Conservation (phyloP, 1,140 invertebrate genomes). For the Homarus americanus region DNA sequence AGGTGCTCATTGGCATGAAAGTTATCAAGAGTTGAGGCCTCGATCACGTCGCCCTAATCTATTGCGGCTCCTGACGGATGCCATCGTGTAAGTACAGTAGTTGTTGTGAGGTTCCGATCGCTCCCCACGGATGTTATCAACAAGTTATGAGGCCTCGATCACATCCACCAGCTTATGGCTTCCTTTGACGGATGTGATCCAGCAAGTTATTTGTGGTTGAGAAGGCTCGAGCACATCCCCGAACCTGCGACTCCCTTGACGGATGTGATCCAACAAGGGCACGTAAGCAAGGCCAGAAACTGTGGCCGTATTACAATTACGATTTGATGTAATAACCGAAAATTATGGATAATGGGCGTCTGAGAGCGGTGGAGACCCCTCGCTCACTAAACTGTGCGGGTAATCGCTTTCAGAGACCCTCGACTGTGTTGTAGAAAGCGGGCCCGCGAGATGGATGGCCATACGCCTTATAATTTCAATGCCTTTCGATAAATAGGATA, state of each 20-base stretch:
- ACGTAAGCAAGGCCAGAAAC: slow-evolving; percentile 31
- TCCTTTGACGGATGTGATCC: not conserved
- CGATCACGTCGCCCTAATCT: no score
- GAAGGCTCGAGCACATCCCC: not conserved
- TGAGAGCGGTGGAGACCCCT: slow-evolving; percentile 41
- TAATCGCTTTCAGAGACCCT: slow-evolving; percentile 14
- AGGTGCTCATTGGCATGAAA: not conserved
- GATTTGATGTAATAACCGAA: slow-evolving; percentile 61
- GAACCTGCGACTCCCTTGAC: not conserved
- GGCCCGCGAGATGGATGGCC: slow-evolving; percentile 21
- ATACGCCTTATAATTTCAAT: slow-evolving; percentile 35
- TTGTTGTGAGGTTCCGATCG: no score
- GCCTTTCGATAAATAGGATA: slow-evolving; percentile 59
- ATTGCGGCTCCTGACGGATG: no score
- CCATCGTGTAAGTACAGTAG: no score
- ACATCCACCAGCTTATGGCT: no score
- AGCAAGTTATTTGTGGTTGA: not conserved
- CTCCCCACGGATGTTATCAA: no score
- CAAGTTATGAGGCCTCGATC: no score
- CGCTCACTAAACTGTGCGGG: slow-evolving; percentile 46
- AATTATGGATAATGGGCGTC: slow-evolving; percentile 59
- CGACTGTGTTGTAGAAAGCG: slow-evolving; percentile 8
- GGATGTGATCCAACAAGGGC: slow-evolving; percentile 33
- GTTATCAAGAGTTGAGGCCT: no score
- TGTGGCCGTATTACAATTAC: slow-evolving; percentile 61